Conservation (phyloP, 2,113 vertebrate species). For the Caloenas nicobarica region DNA sequence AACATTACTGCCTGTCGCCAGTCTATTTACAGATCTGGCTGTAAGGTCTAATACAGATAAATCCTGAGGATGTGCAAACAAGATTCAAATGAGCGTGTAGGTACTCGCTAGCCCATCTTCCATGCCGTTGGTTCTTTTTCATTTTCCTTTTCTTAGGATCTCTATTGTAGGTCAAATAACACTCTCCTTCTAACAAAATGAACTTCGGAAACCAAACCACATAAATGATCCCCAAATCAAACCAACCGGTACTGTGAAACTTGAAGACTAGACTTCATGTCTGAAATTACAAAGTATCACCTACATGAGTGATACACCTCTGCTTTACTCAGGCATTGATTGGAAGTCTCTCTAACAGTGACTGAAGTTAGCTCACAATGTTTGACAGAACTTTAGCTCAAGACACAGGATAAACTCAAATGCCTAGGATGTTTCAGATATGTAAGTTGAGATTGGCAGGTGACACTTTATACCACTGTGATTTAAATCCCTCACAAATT, state of each 20-base stretch:
- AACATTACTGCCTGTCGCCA: not conserved
- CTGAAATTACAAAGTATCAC: not conserved
- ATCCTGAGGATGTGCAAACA: not conserved
- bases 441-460: not conserved
- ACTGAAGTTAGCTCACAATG: not conserved
- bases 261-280: not conserved
- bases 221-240: not conserved
- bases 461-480: constrained; percentile 15
- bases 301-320: not conserved
- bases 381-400: not conserved
- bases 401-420: not conserved
- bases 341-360: not conserved
- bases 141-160: not conserved
- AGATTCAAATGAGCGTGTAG: not conserved
- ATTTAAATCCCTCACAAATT: constrained; percentile 42
- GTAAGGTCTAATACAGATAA: not conserved
- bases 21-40: not conserved
- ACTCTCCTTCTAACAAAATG: not conserved
- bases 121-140: not conserved
- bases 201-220: not conserved
- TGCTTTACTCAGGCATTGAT: not conserved
- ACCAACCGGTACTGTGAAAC: not conserved
- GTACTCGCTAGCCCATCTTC: not conserved
- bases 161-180: not conserved
- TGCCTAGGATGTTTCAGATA: not conserved